Base-by-base conservation (phyloP, 2,888 invertebrate genomes). In the Lysandra bellargus region DNA sequence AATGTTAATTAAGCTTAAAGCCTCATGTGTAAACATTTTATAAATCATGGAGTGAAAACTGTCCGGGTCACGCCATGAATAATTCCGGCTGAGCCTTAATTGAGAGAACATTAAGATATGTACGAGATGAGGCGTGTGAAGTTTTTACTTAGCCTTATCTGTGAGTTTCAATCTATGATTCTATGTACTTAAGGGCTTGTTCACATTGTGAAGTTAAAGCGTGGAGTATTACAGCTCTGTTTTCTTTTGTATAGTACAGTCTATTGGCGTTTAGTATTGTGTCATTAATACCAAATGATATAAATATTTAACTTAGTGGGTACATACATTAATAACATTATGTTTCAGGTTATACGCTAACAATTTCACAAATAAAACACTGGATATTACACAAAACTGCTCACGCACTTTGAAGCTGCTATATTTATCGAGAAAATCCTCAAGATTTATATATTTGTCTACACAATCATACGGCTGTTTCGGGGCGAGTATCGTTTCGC, bases 81-180 rank as follows among this genome's bases (percentile, higher is more conserved):
- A 89, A 92, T 93, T 92, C 87, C 75, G 61, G 61, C 73, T 89
- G 88, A 88, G 86, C 86, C 88, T 91, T 93, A 92, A 92, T 93
- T 92, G 91, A 92, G 90, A 90, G 91, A 90, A 89, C 90, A 90
- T 87, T 87, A 88, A 84, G 83, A 89, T 75, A 75, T 33, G 78
- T 83, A 84, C 83, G 88, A 87, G 87, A 85, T 86, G 86, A 86
- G 85, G 85, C 89, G 90, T 90, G 91, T 91, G 90, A 92, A 89
- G 84, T 88, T 90, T 89, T 88, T 89, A 40, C 74, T 75, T 61
- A 75, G 75, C 74, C 40, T 73, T 57, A 53, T 80, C 78, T 78
- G n/a, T 4, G 57, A 14, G 14, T 2, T 76, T 57, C 57, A 9
- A 76, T 76, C 57, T 76, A 76, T 76, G 76, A 53, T 33, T 53